A percentile compares a stretch with the other conserved stretches of the same genome.
Conservation (phyloP, 92 coral and sea anemone genomes). For the Galaxea fascicularis region DNA sequence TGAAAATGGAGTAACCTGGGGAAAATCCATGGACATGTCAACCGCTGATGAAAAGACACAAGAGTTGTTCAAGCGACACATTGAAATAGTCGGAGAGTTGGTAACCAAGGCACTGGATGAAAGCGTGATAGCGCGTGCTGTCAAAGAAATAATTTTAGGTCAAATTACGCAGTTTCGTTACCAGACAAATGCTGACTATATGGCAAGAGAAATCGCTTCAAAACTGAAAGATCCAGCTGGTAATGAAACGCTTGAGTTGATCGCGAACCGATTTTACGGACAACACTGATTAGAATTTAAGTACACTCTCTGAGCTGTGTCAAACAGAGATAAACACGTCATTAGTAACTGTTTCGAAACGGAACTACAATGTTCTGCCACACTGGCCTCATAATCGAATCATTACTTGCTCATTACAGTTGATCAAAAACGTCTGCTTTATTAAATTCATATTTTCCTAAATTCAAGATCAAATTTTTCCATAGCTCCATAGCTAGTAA, state of each 20-base stretch:
- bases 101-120: background rate
- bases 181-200: background rate
- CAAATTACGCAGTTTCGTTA: constrained; percentile 10
- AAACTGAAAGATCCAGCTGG: constrained; percentile 10
- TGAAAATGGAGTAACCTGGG: background rate
- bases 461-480: too few species aligned
- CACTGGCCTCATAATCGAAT: too few species aligned
- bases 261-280: background rate
- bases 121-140: background rate
- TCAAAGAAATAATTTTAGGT: constrained; percentile 19
- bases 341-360: too few species aligned
- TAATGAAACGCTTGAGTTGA: background rate
- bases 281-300: too few species aligned
- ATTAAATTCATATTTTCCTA: too few species aligned
- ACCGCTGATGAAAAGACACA: constrained; percentile 12
- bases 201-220: background rate
- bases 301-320: too few species aligned
- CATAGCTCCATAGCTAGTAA: too few species aligned
- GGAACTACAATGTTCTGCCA: too few species aligned
- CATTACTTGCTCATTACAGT: too few species aligned
- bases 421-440: too few species aligned
- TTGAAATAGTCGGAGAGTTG: background rate
- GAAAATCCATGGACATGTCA: background rate
- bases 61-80: background rate
- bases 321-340: too few species aligned